These are phyloP conservation scores for Typhlichthys eigenmanni DNA, from an alignment of 2,797 vertebrate species.

Conservation along the genomic window DNA sequence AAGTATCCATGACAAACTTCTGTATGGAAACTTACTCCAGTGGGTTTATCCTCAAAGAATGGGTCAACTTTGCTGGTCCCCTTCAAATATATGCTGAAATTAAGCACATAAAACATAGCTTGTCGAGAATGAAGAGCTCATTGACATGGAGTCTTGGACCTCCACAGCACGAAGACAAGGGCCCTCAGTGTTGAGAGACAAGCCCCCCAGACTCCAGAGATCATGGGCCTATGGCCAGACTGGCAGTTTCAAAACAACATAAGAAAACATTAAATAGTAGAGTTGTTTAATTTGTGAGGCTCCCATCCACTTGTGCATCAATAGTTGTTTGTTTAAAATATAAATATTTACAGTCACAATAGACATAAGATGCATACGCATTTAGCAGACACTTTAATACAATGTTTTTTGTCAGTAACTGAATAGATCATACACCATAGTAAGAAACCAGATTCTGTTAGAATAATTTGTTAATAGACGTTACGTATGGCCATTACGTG, in stretches of 20 bases:
- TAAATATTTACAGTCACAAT: slow-evolving; percentile 31
- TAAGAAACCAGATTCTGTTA: too few relatives aligned
- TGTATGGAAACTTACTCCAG: slow-evolving; percentile 23
- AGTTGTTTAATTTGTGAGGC: slow-evolving; percentile 30
- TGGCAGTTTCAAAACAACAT: slow-evolving; percentile 34
- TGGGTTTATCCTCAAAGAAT: slow-evolving; percentile 34
- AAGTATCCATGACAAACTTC: slow-evolving; percentile 25
- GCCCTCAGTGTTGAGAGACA: slow-evolving; percentile 54
- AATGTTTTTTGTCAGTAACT: too few relatives aligned
- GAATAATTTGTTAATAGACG: too few relatives aligned
- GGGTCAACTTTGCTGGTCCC: slow-evolving; percentile 32
- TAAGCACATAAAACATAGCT: slow-evolving; percentile 63
- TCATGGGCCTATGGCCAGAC: slow-evolving; percentile 51
- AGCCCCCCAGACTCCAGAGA: slow-evolving; percentile 32
- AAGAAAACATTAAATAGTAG: slow-evolving; percentile 51
- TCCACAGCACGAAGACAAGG: slow-evolving; percentile 66
- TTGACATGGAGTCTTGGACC: slow-evolving; percentile 53
- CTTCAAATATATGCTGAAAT: slow-evolving; percentile 28
- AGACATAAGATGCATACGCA: neutral
- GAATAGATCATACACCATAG: too few relatives aligned
- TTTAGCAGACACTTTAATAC: neutral
- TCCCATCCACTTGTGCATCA: slow-evolving; percentile 22
- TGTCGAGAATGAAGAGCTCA: slow-evolving; percentile 54
- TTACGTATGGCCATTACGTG: too few relatives aligned
- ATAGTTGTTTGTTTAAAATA: slow-evolving; percentile 29